Percentiles rank a stretch among this genome's conserved stretches.
phyloP scores from a whole-genome alignment of 1,140 invertebrate species.

The Bilobella aurantiaca region DNA sequence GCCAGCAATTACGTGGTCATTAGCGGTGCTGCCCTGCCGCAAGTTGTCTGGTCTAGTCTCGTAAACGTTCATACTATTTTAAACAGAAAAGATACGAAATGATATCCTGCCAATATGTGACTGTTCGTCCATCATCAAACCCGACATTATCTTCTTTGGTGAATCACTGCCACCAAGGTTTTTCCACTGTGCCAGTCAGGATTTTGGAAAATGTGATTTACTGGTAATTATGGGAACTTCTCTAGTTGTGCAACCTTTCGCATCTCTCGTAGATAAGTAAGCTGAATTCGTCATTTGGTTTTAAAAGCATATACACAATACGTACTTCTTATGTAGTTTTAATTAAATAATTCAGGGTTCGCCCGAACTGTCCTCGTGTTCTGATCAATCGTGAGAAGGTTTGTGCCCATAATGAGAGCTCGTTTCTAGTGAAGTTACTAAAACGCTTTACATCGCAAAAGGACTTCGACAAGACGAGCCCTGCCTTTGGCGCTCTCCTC shows the following conservation, averaged over 20 bases:
- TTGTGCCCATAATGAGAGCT: conserved; percentile 45
- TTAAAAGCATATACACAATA: neutral
- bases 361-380: conserved; percentile 59
- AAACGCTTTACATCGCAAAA: conserved; percentile 50
- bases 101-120: conserved; percentile 64
- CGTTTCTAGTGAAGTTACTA: conserved; percentile 44
- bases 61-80: too few species aligned
- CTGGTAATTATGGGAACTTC: conserved; percentile 93
- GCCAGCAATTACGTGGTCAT: too few species aligned
- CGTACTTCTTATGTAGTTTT: neutral
- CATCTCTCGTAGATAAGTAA: conserved; percentile 70
- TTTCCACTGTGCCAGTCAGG: conserved; percentile 51
- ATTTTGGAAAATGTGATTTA: conserved; percentile 79
- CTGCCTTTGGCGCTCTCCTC: conserved; percentile 7
- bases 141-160: conserved; percentile 87
- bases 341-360: conserved; percentile 49
- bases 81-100: conserved; percentile 63
- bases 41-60: too few species aligned
- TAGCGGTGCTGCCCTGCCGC: too few species aligned
- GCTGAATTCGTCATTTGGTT: too few species aligned
- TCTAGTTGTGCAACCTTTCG: conserved; percentile 87
- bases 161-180: conserved; percentile 72
- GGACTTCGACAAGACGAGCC: conserved; percentile 49
- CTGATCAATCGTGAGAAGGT: conserved; percentile 74
- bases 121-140: conserved; percentile 71